phyloP scores from a whole-genome alignment of 2,113 vertebrate species.

The Atherinomorus stipes region DNA sequence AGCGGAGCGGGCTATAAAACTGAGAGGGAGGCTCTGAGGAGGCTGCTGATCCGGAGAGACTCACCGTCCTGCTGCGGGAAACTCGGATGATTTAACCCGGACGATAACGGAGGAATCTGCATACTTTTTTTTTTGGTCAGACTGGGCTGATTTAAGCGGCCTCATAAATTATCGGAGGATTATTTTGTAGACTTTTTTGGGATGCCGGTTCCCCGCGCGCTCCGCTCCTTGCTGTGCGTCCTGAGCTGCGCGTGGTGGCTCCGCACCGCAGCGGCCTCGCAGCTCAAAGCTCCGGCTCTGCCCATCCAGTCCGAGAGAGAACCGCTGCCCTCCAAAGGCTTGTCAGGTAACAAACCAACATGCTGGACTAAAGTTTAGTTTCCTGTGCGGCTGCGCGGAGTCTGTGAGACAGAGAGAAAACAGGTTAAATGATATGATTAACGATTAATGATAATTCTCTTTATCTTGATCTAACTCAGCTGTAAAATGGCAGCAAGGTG shows the following conservation, averaged over 20 bases:
- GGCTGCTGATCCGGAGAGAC: conserved; percentile 48
- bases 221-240: conserved; percentile 69
- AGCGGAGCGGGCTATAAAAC: conserved; percentile 77
- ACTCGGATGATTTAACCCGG: conserved; percentile 26
- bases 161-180: neutral
- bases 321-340: conserved; percentile 84
- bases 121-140: neutral
- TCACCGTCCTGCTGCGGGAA: neutral
- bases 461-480: too few species aligned
- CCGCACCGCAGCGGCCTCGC: conserved; percentile 63
- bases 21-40: conserved; percentile 74
- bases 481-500: too few species aligned
- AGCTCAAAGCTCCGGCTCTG: conserved; percentile 83
- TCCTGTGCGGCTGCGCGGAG: too few species aligned
- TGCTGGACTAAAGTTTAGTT: too few species aligned
- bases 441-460: too few species aligned
- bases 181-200: conserved; percentile 23
- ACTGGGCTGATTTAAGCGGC: neutral
- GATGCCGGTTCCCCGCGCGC: conserved; percentile 74
- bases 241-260: conserved; percentile 76
- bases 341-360: conserved; percentile 80
- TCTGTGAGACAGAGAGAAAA: too few species aligned
- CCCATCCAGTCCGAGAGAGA: conserved; percentile 90
- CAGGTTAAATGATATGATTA: too few species aligned
- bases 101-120: neutral